These are phyloP conservation scores for Maccullochella peelii DNA, from an alignment of 2,113 vertebrate species.

Conservation along the genomic window DNA sequence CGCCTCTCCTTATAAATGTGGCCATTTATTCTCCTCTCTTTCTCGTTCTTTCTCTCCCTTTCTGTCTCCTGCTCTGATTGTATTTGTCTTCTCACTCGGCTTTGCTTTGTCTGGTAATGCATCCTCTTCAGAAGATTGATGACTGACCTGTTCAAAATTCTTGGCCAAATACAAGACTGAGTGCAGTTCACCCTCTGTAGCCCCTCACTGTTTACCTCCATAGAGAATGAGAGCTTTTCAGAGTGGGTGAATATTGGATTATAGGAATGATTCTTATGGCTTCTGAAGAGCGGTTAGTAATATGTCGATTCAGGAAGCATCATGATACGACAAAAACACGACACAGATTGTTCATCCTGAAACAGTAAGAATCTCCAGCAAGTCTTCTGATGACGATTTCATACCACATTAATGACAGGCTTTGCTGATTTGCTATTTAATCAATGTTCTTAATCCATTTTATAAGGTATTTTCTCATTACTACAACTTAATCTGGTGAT, in stretches of 20 bases:
- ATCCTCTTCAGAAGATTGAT: constrained; percentile 50
- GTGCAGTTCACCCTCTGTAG: constrained; percentile 22
- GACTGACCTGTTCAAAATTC: constrained; percentile 59
- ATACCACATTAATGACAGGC: not conserved
- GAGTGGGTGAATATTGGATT: constrained; percentile 52
- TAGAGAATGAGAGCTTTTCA: constrained; percentile 46
- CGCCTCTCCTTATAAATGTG: constrained; percentile 56
- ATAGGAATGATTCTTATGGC: constrained; percentile 34
- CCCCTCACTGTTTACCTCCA: constrained; percentile 36
- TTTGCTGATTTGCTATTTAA: not conserved
- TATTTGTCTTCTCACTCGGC: constrained; percentile 26
- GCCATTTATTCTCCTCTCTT: constrained; percentile 58
- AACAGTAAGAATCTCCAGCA: constrained; percentile 3
- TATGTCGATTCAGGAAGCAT: constrained; percentile 7
- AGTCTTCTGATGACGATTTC: not conserved
- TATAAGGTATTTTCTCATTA: not conserved
- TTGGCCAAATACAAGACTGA: constrained; percentile 55
- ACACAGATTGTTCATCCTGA: constrained; percentile 19
- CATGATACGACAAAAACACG: not conserved
- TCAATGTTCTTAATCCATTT: not conserved
- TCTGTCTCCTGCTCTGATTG: not conserved
- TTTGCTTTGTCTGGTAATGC: constrained; percentile 38
- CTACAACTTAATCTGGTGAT: not conserved
- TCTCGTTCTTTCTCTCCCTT: constrained; percentile 7
- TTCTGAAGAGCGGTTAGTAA: constrained; percentile 37